A percentile compares a stretch with the other conserved stretches of the same genome.
These are phyloP conservation scores for Ephestia elutella DNA, from an alignment of 1,140 invertebrate genomes.

Conservation along the genomic window DNA sequence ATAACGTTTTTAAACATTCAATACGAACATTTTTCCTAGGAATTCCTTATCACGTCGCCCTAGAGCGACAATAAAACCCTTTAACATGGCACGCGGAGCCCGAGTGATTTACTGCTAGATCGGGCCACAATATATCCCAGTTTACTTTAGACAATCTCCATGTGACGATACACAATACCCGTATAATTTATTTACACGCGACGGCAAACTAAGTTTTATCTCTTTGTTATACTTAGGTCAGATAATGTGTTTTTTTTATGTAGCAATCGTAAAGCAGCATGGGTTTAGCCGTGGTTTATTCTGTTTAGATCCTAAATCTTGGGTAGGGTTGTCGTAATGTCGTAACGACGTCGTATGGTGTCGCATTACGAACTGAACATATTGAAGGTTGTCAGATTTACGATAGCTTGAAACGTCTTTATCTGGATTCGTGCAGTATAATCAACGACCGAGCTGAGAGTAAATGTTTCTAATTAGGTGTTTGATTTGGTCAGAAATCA, in stretches of 20 bases:
- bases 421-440: constrained; percentile 1
- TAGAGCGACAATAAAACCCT: constrained; percentile 45
- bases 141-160: constrained; percentile 62
- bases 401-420: constrained; percentile 7
- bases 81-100: constrained; percentile 42
- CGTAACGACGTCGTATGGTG: not conserved
- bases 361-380: constrained; percentile 12
- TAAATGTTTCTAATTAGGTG: not conserved
- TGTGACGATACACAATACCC: constrained; percentile 44
- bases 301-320: constrained; percentile 22
- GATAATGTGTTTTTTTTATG: constrained; percentile 67
- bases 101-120: constrained; percentile 55
- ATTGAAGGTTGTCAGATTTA: constrained; percentile 15
- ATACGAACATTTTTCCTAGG: not conserved
- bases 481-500: no score
- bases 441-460: not conserved
- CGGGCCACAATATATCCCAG: constrained; percentile 48
- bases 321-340: constrained; percentile 12
- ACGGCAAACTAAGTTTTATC: constrained; percentile 65
- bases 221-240: constrained; percentile 62
- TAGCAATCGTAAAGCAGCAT: constrained; percentile 62
- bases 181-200: constrained; percentile 67
- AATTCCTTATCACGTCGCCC: constrained; percentile 19
- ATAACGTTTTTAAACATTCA: not conserved
- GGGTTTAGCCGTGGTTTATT: constrained; percentile 26